Conservation (phyloP, 2,888 invertebrate genomes). For the Limnephilus auricula region DNA sequence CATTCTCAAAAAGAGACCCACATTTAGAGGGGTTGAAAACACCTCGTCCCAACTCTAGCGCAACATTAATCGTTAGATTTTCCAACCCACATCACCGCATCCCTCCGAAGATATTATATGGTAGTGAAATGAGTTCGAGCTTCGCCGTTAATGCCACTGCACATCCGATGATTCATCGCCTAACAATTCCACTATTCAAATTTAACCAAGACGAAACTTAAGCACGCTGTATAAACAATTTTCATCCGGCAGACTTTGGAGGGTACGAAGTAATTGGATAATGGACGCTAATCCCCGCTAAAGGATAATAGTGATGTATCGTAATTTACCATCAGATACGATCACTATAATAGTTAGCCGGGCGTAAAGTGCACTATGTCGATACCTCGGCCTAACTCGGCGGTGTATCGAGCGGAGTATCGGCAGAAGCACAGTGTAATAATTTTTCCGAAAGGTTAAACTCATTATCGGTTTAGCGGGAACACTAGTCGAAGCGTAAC, state of each 20-base stretch:
- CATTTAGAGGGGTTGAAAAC: background rate
- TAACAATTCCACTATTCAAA: background rate
- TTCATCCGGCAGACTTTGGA: slow-evolving; percentile 7
- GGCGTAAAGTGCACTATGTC: slow-evolving; percentile 3
- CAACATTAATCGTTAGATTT: background rate
- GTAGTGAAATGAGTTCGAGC: background rate
- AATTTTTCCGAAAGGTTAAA: slow-evolving; percentile 38
- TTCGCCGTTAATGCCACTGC: background rate
- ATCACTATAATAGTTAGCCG: background rate
- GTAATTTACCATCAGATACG: slow-evolving; percentile 22
- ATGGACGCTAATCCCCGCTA: slow-evolving; percentile 52
- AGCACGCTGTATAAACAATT: slow-evolving; percentile 5
- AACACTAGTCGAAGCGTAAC: background rate
- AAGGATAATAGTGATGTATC: slow-evolving; percentile 47
- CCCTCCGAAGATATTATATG: background rate
- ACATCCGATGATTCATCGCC: background rate
- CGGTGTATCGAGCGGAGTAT: background rate
- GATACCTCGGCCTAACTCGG: slow-evolving; percentile 21
- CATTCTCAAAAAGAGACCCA: background rate
- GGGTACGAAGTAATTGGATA: slow-evolving; percentile 54
- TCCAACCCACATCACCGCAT: background rate
- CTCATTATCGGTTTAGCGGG: slow-evolving; percentile 13
- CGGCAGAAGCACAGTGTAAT: background rate
- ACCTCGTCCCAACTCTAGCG: background rate
- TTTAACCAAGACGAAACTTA: background rate